phyloP scores from a whole-genome alignment of 2,113 vertebrate genomes.

The rat (Rattus norvegicus) region GRCr8 NC_086025.1:62626501-62627000 shows the following conservation, averaged over 20 bases:
- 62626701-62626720: not conserved
- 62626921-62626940: not conserved
- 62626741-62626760: no score
- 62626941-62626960: not conserved
- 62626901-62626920: not conserved
- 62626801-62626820: not conserved
- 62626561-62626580: not conserved
- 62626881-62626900: not conserved
- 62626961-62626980: not conserved
- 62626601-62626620: not conserved
- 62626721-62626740: not conserved
- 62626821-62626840: not conserved
- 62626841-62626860: not conserved
- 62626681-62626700: not conserved
- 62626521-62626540: not conserved
- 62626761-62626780: not conserved
- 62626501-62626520: accelerated
- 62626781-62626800: not conserved
- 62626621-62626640: not conserved
- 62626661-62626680: not conserved
- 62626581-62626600: not conserved
- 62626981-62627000: not conserved
- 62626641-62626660: not conserved
- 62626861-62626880: not conserved
- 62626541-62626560: not conserved